Evolutionary conservation across 1,140 invertebrate genomes (phyloP).

Genomic region (Hyphantria cunea): DNA sequence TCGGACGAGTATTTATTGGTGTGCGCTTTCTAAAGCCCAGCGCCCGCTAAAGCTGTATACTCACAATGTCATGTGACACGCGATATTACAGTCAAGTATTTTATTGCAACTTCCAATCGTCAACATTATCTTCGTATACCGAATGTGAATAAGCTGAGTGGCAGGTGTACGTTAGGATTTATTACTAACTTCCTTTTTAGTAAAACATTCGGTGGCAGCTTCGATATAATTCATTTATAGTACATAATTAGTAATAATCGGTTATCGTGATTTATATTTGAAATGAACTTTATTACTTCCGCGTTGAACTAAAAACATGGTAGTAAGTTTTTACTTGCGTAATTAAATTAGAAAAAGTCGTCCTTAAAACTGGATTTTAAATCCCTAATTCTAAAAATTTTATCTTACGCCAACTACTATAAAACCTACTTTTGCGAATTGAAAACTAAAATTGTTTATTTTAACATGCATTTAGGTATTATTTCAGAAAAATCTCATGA

Average conservation of each 20-base stretch:
- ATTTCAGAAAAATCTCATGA: too few relatives aligned
- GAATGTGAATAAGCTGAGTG: conserved; percentile 41
- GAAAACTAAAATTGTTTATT: too few relatives aligned
- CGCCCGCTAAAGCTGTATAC: conserved; percentile 52
- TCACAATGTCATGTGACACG: conserved; percentile 61
- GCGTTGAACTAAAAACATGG: background rate
- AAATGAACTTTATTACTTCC: conserved; percentile 10
- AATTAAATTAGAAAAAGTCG: too few relatives aligned
- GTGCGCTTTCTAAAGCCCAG: conserved; percentile 72
- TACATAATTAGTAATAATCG: conserved; percentile 24
- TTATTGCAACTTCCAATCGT: conserved; percentile 47
- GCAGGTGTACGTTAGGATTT: conserved; percentile 46
- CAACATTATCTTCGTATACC: conserved; percentile 41
- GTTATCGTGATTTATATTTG: conserved; percentile 1
- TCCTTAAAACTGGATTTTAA: too few relatives aligned
- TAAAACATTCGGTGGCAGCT: conserved; percentile 12
- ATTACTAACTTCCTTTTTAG: conserved; percentile 39
- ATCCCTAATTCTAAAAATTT: too few relatives aligned
- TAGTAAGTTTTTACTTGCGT: too few relatives aligned
- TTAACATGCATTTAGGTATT: too few relatives aligned
- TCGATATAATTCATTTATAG: conserved; percentile 23
- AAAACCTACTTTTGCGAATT: too few relatives aligned
- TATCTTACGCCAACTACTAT: too few relatives aligned
- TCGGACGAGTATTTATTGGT: conserved; percentile 78
- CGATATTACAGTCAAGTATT: conserved; percentile 52